A percentile compares a stretch with the other conserved stretches of the same genome.
Conservation (phyloP, 2,888 invertebrate genomes). For the Idaea aversata region DNA sequence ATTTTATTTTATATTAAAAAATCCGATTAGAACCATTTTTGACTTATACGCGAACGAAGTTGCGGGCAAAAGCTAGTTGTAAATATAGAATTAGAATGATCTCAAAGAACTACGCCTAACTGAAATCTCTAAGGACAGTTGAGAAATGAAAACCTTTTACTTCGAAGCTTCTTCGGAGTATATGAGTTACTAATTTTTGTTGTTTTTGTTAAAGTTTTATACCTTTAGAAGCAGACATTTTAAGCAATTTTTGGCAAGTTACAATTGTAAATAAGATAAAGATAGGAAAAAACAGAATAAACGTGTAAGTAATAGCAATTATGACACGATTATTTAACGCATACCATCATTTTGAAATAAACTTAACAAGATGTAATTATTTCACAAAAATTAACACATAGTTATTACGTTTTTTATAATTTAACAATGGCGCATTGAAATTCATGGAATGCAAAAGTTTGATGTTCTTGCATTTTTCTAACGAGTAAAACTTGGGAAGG, state of each 20-base stretch:
- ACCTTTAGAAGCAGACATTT: not conserved
- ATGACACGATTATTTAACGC: constrained; percentile 20
- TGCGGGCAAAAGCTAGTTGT: too few relatives aligned
- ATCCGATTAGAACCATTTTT: too few relatives aligned
- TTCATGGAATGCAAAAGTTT: constrained; percentile 10
- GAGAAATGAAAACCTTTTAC: too few relatives aligned
- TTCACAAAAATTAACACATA: constrained; percentile 19
- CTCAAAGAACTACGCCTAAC: too few relatives aligned
- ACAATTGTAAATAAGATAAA: not conserved
- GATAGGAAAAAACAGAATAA: not conserved
- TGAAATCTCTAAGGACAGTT: too few relatives aligned
- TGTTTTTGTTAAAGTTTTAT: too few relatives aligned
- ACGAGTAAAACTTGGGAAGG: not conserved
- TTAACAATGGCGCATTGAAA: constrained; percentile 25
- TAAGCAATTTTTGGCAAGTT: not conserved
- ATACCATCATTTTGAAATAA: constrained; percentile 16
- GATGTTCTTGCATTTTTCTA: not conserved
- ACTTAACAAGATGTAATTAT: constrained; percentile 18
- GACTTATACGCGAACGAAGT: too few relatives aligned
- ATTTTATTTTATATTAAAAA: too few relatives aligned
- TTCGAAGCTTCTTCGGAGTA: too few relatives aligned
- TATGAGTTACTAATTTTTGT: too few relatives aligned
- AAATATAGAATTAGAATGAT: too few relatives aligned
- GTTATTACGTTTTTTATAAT: constrained; percentile 16
- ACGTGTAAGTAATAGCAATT: constrained; percentile 17